Conservation (phyloP, 2,113 vertebrate species). For the Myiagra hebetior region DNA sequence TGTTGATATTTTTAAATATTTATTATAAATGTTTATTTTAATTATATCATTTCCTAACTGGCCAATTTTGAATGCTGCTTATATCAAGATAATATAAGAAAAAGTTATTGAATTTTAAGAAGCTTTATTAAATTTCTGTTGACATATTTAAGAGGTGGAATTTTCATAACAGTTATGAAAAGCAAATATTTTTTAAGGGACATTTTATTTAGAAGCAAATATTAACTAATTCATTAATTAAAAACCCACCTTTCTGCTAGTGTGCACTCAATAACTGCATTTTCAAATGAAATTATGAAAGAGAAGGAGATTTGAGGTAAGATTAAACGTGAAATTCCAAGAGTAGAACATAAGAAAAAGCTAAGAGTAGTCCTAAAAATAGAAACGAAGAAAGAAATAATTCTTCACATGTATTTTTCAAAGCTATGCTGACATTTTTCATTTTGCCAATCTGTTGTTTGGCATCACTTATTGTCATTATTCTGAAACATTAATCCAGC, state of each 20-base stretch:
- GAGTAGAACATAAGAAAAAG: neutral
- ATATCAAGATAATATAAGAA: neutral
- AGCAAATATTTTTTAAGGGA: neutral
- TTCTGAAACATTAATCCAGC: conserved; percentile 36
- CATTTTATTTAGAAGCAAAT: neutral
- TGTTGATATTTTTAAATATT: neutral
- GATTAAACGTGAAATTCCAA: neutral
- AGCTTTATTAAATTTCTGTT: neutral
- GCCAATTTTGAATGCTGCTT: neutral
- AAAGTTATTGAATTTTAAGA: neutral
- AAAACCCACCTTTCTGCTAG: accelerated
- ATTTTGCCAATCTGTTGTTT: conserved; percentile 30
- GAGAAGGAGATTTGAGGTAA: neutral
- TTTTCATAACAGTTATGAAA: neutral
- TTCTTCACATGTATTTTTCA: neutral
- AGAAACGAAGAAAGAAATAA: neutral
- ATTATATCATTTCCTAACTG: neutral
- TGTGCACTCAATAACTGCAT: neutral
- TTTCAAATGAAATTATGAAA: neutral
- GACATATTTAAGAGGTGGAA: neutral
- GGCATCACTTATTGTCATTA: conserved; percentile 13
- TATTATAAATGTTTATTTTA: neutral
- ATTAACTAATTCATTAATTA: neutral
- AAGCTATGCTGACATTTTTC: neutral
- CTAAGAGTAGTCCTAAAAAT: neutral